Percentiles rank a stretch among this genome's conserved stretches.
Conservation (phyloP, 1,140 invertebrate species). For the Nephotettix cincticeps region DNA sequence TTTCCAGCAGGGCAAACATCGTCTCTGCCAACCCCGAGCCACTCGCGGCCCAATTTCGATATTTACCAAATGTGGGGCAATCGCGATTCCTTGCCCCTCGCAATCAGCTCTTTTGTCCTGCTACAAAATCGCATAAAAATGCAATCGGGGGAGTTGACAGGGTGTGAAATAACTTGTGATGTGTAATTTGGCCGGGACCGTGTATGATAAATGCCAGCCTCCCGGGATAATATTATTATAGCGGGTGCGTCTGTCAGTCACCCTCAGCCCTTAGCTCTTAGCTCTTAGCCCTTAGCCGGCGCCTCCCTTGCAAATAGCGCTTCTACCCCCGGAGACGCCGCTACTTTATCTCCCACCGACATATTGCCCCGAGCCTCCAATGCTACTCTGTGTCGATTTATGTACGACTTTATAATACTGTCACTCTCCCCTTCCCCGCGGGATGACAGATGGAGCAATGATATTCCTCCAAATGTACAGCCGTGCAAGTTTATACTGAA, state of each 20-base stretch:
- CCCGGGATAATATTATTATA: conserved; percentile 21
- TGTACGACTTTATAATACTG: conserved; percentile 6
- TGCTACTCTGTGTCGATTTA: not conserved
- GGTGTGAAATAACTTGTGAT: conserved; percentile 31
- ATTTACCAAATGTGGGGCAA: too few relatives aligned
- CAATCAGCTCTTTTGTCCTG: conserved; percentile 30
- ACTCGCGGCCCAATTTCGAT: too few relatives aligned
- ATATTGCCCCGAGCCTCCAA: not conserved
- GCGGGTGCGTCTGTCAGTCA: conserved; percentile 14
- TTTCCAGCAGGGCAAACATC: too few relatives aligned
- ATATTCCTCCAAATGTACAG: too few relatives aligned
- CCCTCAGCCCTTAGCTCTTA: not conserved
- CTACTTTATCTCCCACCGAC: not conserved
- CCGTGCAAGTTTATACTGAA: too few relatives aligned
- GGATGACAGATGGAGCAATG: too few relatives aligned
- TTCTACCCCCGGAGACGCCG: not conserved
- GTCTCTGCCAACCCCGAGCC: too few relatives aligned
- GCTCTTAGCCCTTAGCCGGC: too few relatives aligned
- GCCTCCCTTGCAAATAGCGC: not conserved
- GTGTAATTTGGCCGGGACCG: conserved; percentile 12
- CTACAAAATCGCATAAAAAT: conserved; percentile 31
- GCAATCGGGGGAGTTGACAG: conserved; percentile 32
- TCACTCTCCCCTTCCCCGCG: not conserved
- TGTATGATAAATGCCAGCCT: conserved; percentile 28
- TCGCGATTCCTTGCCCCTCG: not conserved